These are phyloP conservation scores for Pseudochaenichthys georgianus DNA, from an alignment of 2,797 vertebrate genomes.

Conservation along the genomic window DNA sequence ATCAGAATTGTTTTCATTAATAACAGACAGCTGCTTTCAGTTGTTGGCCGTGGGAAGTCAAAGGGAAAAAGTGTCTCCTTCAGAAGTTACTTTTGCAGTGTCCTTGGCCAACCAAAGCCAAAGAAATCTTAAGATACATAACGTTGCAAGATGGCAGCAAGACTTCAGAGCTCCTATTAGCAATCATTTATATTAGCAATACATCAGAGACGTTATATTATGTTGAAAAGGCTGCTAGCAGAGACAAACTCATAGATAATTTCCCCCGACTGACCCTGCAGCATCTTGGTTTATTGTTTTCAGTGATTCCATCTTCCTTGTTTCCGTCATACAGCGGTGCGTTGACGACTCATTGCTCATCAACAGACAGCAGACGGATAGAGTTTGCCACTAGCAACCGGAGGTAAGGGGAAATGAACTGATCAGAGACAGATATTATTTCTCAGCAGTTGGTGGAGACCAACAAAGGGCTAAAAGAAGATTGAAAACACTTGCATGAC, in stretches of 20 bases:
- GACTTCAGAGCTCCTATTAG: background rate
- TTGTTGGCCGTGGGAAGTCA: constrained; percentile 14
- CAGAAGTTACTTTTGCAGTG: background rate
- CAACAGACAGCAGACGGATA: background rate
- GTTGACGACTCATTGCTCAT: background rate
- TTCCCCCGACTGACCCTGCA: background rate
- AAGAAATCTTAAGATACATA: background rate
- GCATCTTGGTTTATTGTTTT: no score
- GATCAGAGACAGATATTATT: background rate
- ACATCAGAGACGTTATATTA: background rate
- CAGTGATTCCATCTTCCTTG: background rate
- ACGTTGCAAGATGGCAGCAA: background rate
- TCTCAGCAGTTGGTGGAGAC: background rate
- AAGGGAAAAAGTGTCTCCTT: constrained; percentile 20
- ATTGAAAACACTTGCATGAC: background rate
- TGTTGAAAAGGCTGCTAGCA: background rate
- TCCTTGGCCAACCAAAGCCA: constrained; percentile 19
- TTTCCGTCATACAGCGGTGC: background rate
- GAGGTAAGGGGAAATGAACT: no score
- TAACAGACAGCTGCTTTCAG: background rate
- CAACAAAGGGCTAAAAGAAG: background rate
- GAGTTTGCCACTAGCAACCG: no score
- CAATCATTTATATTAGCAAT: background rate
- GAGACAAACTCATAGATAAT: background rate
- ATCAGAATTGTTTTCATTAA: background rate